Conservation (phyloP, 1,140 invertebrate genomes). For the Procambarus clarkii region DNA sequence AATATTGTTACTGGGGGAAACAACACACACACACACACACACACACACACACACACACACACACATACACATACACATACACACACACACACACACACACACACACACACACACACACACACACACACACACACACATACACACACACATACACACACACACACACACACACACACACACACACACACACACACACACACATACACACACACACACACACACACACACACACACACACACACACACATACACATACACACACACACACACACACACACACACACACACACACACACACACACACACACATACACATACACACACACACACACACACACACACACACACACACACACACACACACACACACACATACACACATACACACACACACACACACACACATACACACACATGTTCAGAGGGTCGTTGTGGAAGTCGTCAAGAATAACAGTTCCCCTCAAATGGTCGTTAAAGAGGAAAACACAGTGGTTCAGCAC, state of each 20-base stretch:
- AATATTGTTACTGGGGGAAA: background rate
- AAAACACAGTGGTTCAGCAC: too few relatives aligned
- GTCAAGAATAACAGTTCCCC: too few relatives aligned
- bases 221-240: slow-evolving; percentile 34
- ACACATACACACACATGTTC: too few relatives aligned
- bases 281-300: slow-evolving; percentile 18
- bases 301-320: slow-evolving; percentile 22
- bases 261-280: slow-evolving; percentile 19
- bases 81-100: too few relatives aligned
- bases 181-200: slow-evolving; percentile 29
- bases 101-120: background rate
- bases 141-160: slow-evolving; percentile 47
- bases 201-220: slow-evolving; percentile 12
- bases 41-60: background rate
- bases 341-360: too few relatives aligned
- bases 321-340: background rate
- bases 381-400: too few relatives aligned
- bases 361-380: too few relatives aligned
- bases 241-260: background rate
- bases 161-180: slow-evolving; percentile 53
- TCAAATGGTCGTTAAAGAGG: too few relatives aligned
- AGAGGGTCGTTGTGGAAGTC: too few relatives aligned
- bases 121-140: slow-evolving; percentile 49
- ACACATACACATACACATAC: background rate
- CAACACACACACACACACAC: background rate